Base-by-base conservation (phyloP, 2,888 invertebrate species). In the Eueremaeus valkanovi region DNA sequence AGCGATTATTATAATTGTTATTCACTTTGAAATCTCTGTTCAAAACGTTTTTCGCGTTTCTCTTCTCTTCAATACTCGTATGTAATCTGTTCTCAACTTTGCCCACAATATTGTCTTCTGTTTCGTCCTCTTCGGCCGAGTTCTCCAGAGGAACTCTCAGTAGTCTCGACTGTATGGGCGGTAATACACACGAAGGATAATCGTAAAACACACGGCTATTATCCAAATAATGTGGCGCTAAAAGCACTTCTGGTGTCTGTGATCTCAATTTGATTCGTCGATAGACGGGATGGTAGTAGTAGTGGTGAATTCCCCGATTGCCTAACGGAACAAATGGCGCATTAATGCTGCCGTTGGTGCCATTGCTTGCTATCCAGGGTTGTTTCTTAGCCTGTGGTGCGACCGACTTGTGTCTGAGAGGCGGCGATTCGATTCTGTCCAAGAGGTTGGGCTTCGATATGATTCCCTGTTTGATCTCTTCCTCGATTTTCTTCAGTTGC, bases 381-480 rank as follows among this genome's bases (percentile, higher is more conserved):
- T 88, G 89, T 1, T 89, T 89, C 82, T 90, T 90, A 0, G 89
- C 86, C 31, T 88, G 82, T 0, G 74, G 74, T 0, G 91, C 90
- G 78, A 90, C 90, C 0, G 90, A 90, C 80, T 90, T 90, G 27
- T 33, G 63, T 11, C 86, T 81, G 33, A 86, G 85, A 21, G 81
- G 81, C n/a, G 81, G 81, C 27, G 81, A 80, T 51, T 80, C 80
- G 16, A 80, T 81, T 33, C 82, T 82, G 61, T 83, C 82, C 66
- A 81, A 81, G 18, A 82, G 80, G 58, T 81, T 81, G 8, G 83
- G 84, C 76, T 82, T 82, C 3, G 63, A 66, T 27, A 84, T 84
- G 82, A 92, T 92, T 0, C 91, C 91, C 80, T 91, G 91, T 81
- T 91, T 91, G 74, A 93, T 92, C 83, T 93, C 93, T 81, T 93